Evolutionary conservation across 2,888 invertebrate species (phyloP).

Genomic region (Spodoptera exigua): DNA sequence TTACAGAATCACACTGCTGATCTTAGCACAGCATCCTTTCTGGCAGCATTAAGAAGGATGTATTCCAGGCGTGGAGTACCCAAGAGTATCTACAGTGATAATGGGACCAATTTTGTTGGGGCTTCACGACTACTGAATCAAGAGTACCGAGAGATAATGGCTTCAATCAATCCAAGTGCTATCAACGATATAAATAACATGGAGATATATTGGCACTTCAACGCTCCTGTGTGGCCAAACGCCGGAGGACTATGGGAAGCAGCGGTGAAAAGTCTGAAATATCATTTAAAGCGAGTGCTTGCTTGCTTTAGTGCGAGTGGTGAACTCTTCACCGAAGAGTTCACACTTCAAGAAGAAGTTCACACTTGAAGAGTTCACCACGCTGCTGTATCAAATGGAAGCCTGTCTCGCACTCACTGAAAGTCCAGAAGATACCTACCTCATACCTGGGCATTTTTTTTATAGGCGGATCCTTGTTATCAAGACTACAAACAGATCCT

Average conservation of each 20-base stretch:
- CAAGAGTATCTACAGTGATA: constrained; percentile 8
- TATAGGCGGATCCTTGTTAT: neutral
- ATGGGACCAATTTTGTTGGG: constrained; percentile 13
- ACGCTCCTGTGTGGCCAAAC: constrained; percentile 2
- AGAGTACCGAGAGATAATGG: neutral
- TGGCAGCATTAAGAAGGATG: constrained; percentile 8
- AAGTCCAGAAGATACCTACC: neutral
- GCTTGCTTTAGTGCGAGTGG: too few relatives aligned
- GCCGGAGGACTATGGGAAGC: too few relatives aligned
- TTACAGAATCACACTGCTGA: too few relatives aligned
- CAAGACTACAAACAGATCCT: neutral
- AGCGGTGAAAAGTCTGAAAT: constrained; percentile 3
- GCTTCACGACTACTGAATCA: neutral
- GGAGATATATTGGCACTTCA: constrained; percentile 7
- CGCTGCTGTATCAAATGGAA: constrained; percentile 4
- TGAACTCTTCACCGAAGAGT: too few relatives aligned
- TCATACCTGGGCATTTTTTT: constrained; percentile 6
- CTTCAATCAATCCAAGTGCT: neutral
- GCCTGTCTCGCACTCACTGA: constrained; percentile 2
- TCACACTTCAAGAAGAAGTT: neutral
- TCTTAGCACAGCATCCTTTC: constrained; percentile 5
- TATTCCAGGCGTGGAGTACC: constrained; percentile 8
- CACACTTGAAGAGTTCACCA: neutral
- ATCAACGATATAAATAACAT: neutral
- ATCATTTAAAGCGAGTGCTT: constrained; percentile 2